These are phyloP conservation scores for Nemopilema nomurai DNA, from an alignment of 30 jellyfish, hydroid and myxozoan genomes.

Conservation along the genomic window DNA sequence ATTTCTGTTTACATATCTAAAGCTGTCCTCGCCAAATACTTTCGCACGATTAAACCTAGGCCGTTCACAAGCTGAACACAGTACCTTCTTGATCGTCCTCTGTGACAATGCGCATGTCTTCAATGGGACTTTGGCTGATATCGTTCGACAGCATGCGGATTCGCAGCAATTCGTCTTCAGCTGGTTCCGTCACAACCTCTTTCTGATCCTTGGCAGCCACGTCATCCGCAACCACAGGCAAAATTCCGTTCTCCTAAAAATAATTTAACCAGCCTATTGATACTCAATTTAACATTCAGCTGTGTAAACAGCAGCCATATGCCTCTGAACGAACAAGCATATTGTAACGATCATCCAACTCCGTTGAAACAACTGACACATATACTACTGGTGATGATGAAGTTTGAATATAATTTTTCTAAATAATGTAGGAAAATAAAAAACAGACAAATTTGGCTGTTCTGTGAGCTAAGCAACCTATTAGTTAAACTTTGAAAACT, in stretches of 20 bases:
- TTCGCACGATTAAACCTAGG: neutral
- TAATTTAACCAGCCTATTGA: neutral
- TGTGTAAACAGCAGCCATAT: no score
- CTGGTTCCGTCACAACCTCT: neutral
- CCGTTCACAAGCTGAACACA: neutral
- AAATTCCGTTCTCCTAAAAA: neutral
- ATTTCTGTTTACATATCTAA: neutral
- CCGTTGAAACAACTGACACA: no score
- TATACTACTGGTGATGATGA: no score
- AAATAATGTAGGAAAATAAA: no score
- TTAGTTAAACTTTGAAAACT: no score
- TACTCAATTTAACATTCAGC: no score
- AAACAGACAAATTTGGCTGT: no score
- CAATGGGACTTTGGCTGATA: slow-evolving; percentile 71
- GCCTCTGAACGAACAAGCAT: no score
- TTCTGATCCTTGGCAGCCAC: neutral
- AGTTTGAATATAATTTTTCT: no score
- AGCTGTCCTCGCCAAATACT: neutral
- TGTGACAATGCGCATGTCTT: slow-evolving; percentile 23
- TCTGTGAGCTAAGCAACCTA: no score
- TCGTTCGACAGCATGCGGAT: slow-evolving; percentile 64
- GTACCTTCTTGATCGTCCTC: slow-evolving; percentile 61
- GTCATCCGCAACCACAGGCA: neutral
- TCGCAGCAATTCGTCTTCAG: slow-evolving; percentile 50
- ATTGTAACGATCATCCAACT: no score